These are phyloP conservation scores for Sepiola atlantica DNA, from an alignment of 2,888 invertebrate genomes.

Conservation along the genomic window DNA sequence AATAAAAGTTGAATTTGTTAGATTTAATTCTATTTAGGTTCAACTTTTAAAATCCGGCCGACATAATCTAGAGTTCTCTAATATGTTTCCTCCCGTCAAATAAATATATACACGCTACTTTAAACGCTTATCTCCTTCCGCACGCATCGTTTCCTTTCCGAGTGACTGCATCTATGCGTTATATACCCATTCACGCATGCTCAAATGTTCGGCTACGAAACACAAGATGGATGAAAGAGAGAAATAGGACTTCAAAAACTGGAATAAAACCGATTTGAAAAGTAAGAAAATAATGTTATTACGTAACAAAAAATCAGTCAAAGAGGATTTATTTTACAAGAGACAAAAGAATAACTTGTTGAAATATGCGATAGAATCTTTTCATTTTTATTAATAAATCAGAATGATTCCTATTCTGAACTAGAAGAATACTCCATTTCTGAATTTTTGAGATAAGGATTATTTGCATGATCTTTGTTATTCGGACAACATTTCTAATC, in stretches of 20 bases:
- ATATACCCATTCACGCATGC: background rate
- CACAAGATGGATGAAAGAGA: background rate
- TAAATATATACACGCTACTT: too few relatives aligned
- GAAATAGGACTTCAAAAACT: background rate
- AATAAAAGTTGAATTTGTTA: too few relatives aligned
- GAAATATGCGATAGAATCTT: background rate
- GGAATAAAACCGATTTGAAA: background rate
- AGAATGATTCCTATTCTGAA: too few relatives aligned
- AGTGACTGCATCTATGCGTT: background rate
- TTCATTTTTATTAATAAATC: too few relatives aligned
- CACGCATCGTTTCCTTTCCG: background rate
- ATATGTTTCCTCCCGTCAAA: too few relatives aligned
- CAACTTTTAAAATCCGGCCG: too few relatives aligned
- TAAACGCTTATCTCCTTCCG: background rate
- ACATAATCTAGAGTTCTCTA: too few relatives aligned
- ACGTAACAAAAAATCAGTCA: background rate
- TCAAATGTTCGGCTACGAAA: background rate
- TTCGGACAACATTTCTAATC: too few relatives aligned
- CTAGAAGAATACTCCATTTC: too few relatives aligned
- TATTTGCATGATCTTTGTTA: too few relatives aligned
- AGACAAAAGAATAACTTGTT: background rate
- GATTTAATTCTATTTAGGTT: too few relatives aligned
- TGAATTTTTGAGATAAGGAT: too few relatives aligned
- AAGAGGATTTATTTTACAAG: background rate
- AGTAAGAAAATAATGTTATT: background rate